Conservation (phyloP, 1,140 invertebrate species). For the Pseudomyrmex pallidus region DNA sequence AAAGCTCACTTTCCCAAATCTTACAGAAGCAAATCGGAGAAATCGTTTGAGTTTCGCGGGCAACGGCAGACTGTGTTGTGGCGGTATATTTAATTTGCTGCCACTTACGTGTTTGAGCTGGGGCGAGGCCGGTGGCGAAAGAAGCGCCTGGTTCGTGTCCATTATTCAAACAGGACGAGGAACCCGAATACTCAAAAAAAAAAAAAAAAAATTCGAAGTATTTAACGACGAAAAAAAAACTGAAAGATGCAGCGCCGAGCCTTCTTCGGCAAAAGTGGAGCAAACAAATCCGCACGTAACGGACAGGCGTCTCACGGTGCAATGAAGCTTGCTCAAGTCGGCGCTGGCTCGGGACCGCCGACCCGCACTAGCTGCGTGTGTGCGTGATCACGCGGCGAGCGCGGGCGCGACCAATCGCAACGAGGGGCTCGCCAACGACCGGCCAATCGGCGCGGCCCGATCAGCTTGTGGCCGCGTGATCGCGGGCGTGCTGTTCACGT, state of each 20-base stretch:
- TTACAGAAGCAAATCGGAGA: background rate
- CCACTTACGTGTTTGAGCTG: constrained; percentile 86
- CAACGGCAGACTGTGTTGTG: constrained; percentile 38
- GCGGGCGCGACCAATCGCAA: constrained; percentile 76
- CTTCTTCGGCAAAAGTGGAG: constrained; percentile 54
- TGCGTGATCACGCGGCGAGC: constrained; percentile 77
- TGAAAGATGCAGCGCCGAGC: background rate
- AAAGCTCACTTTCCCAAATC: background rate
- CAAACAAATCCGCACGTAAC: constrained; percentile 64
- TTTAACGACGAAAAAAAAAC: background rate
- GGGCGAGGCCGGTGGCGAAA: constrained; percentile 87
- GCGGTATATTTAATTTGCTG: constrained; percentile 72
- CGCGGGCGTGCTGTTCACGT: constrained; percentile 85
- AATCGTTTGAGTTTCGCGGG: constrained; percentile 76
- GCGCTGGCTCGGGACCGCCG: constrained; percentile 63
- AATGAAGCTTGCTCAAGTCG: constrained; percentile 81
- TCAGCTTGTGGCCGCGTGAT: constrained; percentile 83
- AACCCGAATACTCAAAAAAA: constrained; percentile 11
- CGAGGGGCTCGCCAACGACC: constrained; percentile 81
- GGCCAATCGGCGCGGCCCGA: constrained; percentile 79
- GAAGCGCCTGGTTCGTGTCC: constrained; percentile 77
- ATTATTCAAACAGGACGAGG: constrained; percentile 54
- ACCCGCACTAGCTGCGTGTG: constrained; percentile 61
- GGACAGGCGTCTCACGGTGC: constrained; percentile 73
- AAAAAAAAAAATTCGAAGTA: constrained; percentile 1